These are phyloP conservation scores for Aurelia aurita DNA, from an alignment of 30 jellyfish, hydroid and myxozoan species.

Conservation along the genomic window DNA sequence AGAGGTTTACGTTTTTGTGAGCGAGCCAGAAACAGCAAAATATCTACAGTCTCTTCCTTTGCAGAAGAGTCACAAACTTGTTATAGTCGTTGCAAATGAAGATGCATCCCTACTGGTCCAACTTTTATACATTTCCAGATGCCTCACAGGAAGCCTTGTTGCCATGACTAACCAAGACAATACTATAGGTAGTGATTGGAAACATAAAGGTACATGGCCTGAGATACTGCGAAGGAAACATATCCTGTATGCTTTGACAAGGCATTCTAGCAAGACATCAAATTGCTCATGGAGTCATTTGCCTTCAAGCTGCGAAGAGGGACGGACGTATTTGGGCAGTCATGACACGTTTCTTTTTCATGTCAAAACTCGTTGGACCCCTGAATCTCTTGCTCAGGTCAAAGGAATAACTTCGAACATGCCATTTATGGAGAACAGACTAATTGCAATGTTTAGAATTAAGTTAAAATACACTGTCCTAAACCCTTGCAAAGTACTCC, in stretches of 20 bases:
- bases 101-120: background rate
- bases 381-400: constrained; percentile 4
- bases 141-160: constrained; percentile 16
- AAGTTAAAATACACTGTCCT: constrained; percentile 50
- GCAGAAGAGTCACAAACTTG: constrained; percentile 37
- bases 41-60: constrained; percentile 20
- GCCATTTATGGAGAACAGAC: constrained; percentile 63
- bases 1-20: constrained; percentile 35
- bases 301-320: constrained; percentile 45
- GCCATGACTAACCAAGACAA: constrained; percentile 53
- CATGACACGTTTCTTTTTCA: constrained; percentile 76
- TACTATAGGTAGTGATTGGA: constrained; percentile 53
- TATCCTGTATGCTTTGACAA: constrained; percentile 58
- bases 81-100: constrained; percentile 27
- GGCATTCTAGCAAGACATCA: constrained; percentile 37
- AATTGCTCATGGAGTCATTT: background rate
- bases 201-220: background rate
- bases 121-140: constrained; percentile 26
- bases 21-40: constrained; percentile 5
- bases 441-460: constrained; percentile 56
- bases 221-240: background rate
- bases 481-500: constrained; percentile 72
- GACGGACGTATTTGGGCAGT: constrained; percentile 59
- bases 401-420: constrained; percentile 40
- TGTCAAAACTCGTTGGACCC: constrained; percentile 14